These are phyloP conservation scores for Ridgeia piscesae DNA, from an alignment of 1,140 invertebrate genomes.

Conservation along the genomic window DNA sequence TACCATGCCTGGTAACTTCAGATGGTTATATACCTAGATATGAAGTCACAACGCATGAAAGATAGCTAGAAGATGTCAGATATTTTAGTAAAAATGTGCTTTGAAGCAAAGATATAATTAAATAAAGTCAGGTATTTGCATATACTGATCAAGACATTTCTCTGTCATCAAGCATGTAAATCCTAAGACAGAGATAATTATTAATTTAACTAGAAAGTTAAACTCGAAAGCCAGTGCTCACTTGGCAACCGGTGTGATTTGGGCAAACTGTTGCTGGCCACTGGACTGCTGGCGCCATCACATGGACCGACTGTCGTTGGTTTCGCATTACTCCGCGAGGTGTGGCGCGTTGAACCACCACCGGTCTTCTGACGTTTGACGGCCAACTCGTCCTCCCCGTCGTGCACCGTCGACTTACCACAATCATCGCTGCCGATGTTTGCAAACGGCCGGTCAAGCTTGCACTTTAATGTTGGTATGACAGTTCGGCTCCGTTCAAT, in stretches of 20 bases:
- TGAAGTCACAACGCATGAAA: not conserved
- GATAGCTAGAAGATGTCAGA: not conserved
- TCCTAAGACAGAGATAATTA: not conserved
- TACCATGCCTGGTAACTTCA: not conserved
- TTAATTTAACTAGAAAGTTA: not conserved
- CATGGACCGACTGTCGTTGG: not conserved
- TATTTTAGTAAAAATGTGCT: not conserved
- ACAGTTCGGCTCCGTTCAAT: not conserved
- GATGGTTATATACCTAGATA: not conserved
- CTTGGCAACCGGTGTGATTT: not conserved
- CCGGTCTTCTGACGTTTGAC: not conserved
- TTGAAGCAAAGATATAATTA: not conserved
- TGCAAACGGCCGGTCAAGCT: conserved; percentile 16
- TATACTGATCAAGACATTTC: not conserved
- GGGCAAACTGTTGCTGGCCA: not conserved
- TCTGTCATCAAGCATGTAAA: not conserved
- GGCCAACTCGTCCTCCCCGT: not conserved
- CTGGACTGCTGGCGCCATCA: not conserved
- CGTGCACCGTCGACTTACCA: not conserved
- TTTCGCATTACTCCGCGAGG: not conserved
- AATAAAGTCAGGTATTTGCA: not conserved
- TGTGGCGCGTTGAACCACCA: not conserved
- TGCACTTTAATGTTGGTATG: not conserved
- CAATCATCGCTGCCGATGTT: conserved; percentile 8
- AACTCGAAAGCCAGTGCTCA: not conserved